Percentiles rank a stretch among this genome's conserved stretches.
These are phyloP conservation scores for Melanaphis sacchari DNA, from an alignment of 1,140 invertebrate species.

Conservation along the genomic window DNA sequence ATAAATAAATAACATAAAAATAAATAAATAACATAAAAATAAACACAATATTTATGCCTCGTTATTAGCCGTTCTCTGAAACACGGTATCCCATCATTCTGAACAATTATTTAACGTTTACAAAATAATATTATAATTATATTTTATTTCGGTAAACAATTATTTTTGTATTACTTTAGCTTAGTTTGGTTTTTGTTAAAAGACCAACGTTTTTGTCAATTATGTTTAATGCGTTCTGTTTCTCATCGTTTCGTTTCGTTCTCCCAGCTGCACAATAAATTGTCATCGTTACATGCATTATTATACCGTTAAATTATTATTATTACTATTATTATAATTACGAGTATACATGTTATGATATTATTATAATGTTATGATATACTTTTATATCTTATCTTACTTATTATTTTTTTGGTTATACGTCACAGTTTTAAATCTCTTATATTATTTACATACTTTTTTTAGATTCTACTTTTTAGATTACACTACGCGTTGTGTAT, in stretches of 20 bases:
- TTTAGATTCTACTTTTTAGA: not conserved
- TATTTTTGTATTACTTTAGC: constrained; percentile 44
- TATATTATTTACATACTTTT: not conserved
- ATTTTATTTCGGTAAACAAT: constrained; percentile 25
- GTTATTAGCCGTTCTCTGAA: not conserved
- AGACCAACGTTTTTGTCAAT: constrained; percentile 42
- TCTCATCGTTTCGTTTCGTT: not conserved
- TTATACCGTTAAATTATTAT: not conserved
- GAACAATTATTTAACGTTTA: not conserved
- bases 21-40: not conserved
- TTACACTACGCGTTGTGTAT: not conserved
- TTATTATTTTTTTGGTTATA: constrained; percentile 16
- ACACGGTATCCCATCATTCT: constrained; percentile 1
- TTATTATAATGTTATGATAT: not conserved
- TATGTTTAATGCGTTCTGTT: constrained; percentile 25
- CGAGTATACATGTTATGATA: not conserved
- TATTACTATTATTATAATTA: not conserved
- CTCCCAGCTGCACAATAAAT: not conserved
- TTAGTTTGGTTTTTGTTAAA: not conserved
- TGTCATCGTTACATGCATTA: not conserved
- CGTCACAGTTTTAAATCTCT: not conserved
- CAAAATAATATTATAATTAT: not conserved
- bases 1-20: too few relatives aligned
- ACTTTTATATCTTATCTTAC: constrained; percentile 13
- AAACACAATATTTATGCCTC: not conserved